Conservation (phyloP, 2,888 invertebrate species). For the Creontiades dilutus region DNA sequence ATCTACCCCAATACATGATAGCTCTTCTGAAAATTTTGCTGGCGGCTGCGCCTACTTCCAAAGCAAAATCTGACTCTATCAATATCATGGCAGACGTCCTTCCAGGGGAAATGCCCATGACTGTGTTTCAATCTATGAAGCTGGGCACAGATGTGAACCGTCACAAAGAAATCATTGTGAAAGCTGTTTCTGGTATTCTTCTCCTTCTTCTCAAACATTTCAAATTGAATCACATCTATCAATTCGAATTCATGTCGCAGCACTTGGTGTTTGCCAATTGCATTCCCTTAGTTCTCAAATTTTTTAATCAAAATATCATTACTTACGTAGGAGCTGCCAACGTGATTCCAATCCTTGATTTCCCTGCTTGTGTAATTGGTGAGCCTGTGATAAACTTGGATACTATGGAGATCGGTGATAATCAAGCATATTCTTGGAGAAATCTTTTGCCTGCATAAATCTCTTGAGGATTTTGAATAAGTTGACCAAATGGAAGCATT, state of each 20-base stretch:
- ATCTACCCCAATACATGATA: conserved; percentile 98
- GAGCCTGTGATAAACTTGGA: conserved; percentile 96
- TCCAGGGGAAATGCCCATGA: conserved; percentile 98
- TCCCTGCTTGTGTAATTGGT: conserved; percentile 96
- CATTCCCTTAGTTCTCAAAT: conserved; percentile 97
- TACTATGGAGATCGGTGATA: conserved; percentile 91
- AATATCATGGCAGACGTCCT: conserved; percentile 98
- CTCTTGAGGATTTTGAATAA: conserved; percentile 97
- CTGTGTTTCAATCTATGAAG: conserved; percentile 95
- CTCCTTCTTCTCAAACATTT: conserved; percentile 97
- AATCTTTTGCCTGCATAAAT: conserved; percentile 98
- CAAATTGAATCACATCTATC: conserved; percentile 97
- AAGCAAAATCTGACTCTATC: conserved; percentile 97
- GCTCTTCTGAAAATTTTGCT: conserved; percentile 96
- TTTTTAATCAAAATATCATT: conserved; percentile 98
- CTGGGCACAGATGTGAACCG: conserved; percentile 98
- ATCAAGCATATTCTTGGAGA: conserved; percentile 95
- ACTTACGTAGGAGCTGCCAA: conserved; percentile 97
- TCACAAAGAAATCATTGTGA: conserved; percentile 99
- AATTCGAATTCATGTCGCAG: conserved; percentile 99
- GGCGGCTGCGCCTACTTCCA: conserved; percentile 99
- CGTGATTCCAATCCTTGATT: conserved; percentile 94
- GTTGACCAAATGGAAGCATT: conserved; percentile 99
- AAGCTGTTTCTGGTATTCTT: conserved; percentile 94
- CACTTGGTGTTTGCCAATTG: conserved; percentile 99